Base-by-base conservation (phyloP, 2,113 vertebrate genomes). In the Sebastes fasciatus region DNA sequence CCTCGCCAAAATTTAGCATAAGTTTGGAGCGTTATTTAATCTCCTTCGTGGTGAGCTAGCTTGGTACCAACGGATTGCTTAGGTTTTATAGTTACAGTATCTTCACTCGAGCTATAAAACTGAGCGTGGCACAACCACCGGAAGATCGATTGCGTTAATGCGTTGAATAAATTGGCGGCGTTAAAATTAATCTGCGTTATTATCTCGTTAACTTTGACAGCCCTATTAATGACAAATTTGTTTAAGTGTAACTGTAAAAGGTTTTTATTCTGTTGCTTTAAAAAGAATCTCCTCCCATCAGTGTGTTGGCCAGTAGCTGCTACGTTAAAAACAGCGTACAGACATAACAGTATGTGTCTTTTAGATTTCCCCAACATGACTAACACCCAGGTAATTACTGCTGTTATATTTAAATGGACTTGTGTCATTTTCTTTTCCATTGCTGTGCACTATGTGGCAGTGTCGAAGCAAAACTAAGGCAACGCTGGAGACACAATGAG, bases 371-470 rank as follows among this genome's bases (percentile, higher is more conserved):
- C 10, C 9, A 51, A 49, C 6, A 23, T 65, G 60, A 58, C 57
- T 23, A 70, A 57, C 34, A 54, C 17, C 42, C 61, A 43, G 48
- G 34, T 66, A 26, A 65, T 21, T 54, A 58, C 74, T 19, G 13
- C 14, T 23, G 49, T 63, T 63, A 12, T 23, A 70, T 76, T 61
- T 74, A 46, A 68, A 45, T 43, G 26, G 62, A 23, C 26, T 43
- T 42, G 5, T 49, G 58, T 65, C 19, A 60, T 65, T 66, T 55
- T 58, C 61, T 48, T 78, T 67, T 55, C 82, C 62, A 23, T 73
- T 73, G 67, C 21, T 66, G 12, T 46, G 23, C 43, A 6, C 49
- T 72, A 34, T 64, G 17, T 23, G 40, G 42, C 17, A 21, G 60
- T 52, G 65, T 61, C 13, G 45, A 43, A 43, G 45, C n/a, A 52